These are phyloP conservation scores for Eulemur macaco DNA, from an alignment of 2,113 vertebrate genomes.

Conservation along the genomic window DNA sequence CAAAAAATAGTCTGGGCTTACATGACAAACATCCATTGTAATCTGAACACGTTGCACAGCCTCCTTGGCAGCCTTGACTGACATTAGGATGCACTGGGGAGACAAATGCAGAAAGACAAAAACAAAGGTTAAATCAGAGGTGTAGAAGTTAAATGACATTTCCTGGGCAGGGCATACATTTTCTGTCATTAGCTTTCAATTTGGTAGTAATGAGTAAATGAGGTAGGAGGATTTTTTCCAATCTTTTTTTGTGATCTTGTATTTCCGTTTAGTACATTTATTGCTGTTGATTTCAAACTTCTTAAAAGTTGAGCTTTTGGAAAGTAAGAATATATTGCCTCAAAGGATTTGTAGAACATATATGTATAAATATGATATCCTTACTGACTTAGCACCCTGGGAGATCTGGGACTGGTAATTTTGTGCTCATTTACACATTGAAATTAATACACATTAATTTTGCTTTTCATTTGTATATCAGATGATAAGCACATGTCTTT, in stretches of 20 bases:
- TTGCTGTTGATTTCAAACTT: background rate
- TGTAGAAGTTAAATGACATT: background rate
- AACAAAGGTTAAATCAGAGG: constrained; percentile 52
- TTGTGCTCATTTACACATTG: background rate
- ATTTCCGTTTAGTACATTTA: background rate
- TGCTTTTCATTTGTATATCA: constrained; percentile 29
- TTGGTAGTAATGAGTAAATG: background rate
- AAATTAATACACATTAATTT: constrained; percentile 37
- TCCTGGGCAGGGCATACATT: background rate
- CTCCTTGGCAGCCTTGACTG: constrained; percentile 95
- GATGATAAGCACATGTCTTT: constrained; percentile 41
- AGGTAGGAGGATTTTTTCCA: background rate
- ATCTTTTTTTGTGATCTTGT: background rate
- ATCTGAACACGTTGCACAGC: constrained; percentile 97
- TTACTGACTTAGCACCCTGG: background rate
- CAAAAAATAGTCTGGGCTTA: constrained; percentile 97
- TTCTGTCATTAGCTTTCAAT: constrained; percentile 32
- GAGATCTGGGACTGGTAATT: background rate
- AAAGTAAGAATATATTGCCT: background rate
- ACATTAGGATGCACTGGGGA: constrained; percentile 91
- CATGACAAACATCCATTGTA: constrained; percentile 99
- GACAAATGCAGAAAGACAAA: constrained; percentile 67
- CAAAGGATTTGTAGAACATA: background rate
- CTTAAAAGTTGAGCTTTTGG: background rate
- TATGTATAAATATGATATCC: background rate